phyloP scores from a whole-genome alignment of 2,797 vertebrate species.

The Hippoglossus hippoglossus region DNA sequence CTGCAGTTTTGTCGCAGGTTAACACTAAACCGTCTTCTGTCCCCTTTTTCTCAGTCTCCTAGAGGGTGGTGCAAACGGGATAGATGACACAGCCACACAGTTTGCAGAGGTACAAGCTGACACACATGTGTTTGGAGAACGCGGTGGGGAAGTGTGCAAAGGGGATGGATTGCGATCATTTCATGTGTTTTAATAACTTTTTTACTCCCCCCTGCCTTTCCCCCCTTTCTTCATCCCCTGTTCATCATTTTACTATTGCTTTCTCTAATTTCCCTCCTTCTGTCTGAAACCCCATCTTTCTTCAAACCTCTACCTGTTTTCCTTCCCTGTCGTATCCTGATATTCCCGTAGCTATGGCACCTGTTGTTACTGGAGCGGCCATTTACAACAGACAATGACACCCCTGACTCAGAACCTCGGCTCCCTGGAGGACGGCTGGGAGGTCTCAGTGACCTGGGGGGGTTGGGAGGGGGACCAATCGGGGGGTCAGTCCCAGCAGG shows the following conservation, averaged over 20 bases:
- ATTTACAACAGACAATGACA: conserved; percentile 88
- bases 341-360: conserved; percentile 88
- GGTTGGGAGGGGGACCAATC: conserved; percentile 78
- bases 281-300: not conserved
- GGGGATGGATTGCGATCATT: conserved; percentile 9
- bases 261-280: not conserved
- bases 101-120: conserved; percentile 90
- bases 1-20: conserved; percentile 22
- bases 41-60: conserved; percentile 87
- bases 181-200: conserved; percentile 17
- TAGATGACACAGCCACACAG: conserved; percentile 91
- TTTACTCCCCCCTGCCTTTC: not conserved
- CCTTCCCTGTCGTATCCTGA: not conserved
- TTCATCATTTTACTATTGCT: conserved; percentile 2
- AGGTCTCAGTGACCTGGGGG: conserved; percentile 75
- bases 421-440: conserved; percentile 80
- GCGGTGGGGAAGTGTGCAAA: not conserved
- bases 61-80: conserved; percentile 86
- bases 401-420: conserved; percentile 88
- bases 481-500: conserved; percentile 83
- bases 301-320: not conserved
- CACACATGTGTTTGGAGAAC: conserved; percentile 12
- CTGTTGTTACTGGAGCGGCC: conserved; percentile 88
- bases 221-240: not conserved
- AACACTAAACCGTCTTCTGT: conserved; percentile 45